Percentiles rank a stretch among this genome's conserved stretches.
Conservation (phyloP, 2,797 vertebrate species). For the Cyclura pinguis region DNA sequence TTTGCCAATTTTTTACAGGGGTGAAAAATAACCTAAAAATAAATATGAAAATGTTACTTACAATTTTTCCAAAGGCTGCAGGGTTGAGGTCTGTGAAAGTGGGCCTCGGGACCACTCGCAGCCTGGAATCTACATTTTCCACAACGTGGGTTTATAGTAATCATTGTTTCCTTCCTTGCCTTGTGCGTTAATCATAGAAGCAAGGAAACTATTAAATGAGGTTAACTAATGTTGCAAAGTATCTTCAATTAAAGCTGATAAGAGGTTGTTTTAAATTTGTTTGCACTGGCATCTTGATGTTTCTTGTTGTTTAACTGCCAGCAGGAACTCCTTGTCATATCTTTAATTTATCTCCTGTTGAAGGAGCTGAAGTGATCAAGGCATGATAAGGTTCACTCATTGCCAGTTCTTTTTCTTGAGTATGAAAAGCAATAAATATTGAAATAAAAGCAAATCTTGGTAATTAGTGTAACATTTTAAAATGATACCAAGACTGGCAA, state of each 20-base stretch:
- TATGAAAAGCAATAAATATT: neutral
- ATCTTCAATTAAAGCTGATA: neutral
- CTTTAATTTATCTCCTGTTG: neutral
- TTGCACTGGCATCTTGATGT: constrained; percentile 1
- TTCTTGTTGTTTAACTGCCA: neutral
- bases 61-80: too few relatives aligned
- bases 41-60: too few relatives aligned
- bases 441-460: neutral
- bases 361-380: neutral
- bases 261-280: constrained; percentile 9
- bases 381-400: neutral
- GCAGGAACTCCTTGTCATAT: neutral
- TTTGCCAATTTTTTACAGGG: too few relatives aligned
- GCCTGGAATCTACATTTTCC: too few relatives aligned
- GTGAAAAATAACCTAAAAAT: too few relatives aligned
- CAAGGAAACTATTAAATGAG: neutral
- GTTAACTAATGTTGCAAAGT: neutral
- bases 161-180: neutral
- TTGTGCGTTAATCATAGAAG: neutral
- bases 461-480: neutral
- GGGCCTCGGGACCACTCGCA: too few relatives aligned
- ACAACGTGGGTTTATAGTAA: neutral
- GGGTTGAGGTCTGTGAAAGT: too few relatives aligned
- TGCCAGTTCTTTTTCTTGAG: neutral
- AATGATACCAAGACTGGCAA: neutral